Evolutionary conservation across 2,113 vertebrate genomes (phyloP), one percentile per base, ranked within the genome.

Genomic region (Gobius niger): DNA sequence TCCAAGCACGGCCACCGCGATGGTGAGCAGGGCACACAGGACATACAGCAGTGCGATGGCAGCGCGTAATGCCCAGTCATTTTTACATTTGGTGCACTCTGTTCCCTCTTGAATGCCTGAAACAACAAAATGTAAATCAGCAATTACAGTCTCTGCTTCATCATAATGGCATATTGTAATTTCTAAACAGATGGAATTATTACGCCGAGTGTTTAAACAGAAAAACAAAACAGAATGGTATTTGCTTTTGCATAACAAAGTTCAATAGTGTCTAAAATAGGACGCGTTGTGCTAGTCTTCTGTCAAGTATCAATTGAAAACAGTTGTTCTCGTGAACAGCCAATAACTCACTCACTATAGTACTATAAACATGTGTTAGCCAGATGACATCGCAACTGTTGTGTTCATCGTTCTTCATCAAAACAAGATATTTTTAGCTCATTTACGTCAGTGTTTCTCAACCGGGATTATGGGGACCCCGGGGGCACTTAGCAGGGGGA

Each of bases 71-170:
- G 95, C 95, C 98, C 96, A 98, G 91, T 98, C 98, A 81, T 95
- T 97, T 91, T 97, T 98, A 92, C 97, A 99, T 88, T 96, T 98
- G 84, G 95, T 98, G 85, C 98, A 99, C 83, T 98, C 96, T 9
- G 91, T 95, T 67, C 97, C 97, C 91, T 99, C 98, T 79, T 99
- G 96, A 87, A 99, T 99, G 85, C 97, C 98, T 99, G 93, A 41
- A 94, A 94, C 72, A 91, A 2, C 82, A 68, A 90, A 92, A 66
- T 87, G 54, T 65, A 18, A 47, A 62, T 77, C 50, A 84, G 9
- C 66, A 63, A 74, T 47, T 16, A 52, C 1, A 51, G 7, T 9
- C 14, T 44, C n/a, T 14, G 41, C 63, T 47, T 67, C 7, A 61
- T 50, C 19, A 42, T 40, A 9, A 24, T 47, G 57, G 60, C n/a